These are phyloP conservation scores for Xestia rhomboidea DNA, from an alignment of 2,888 invertebrate genomes.

Conservation along the genomic window DNA sequence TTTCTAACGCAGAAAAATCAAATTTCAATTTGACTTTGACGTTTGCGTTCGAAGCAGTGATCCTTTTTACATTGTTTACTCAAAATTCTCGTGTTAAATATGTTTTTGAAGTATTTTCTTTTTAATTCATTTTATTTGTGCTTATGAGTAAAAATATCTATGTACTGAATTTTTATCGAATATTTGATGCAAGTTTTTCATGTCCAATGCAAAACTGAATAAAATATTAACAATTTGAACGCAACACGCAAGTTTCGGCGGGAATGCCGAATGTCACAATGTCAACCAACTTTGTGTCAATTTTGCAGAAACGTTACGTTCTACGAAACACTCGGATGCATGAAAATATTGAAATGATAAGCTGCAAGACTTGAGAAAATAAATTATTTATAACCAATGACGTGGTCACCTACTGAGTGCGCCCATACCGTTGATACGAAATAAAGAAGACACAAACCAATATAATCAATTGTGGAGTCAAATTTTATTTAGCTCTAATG, in stretches of 20 bases:
- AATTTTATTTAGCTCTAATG: not conserved
- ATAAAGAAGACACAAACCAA: too few relatives aligned
- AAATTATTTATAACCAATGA: not conserved
- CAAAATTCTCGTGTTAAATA: not conserved
- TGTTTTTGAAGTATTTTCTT: not conserved
- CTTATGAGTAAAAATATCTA: not conserved
- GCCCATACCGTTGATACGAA: not conserved
- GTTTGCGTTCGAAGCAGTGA: constrained; percentile 16
- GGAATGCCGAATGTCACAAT: constrained; percentile 37
- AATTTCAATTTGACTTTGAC: constrained; percentile 49
- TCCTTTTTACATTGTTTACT: not conserved
- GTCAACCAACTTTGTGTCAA: constrained; percentile 5
- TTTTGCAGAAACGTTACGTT: constrained; percentile 14
- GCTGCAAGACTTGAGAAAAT: not conserved
- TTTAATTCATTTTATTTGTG: too few relatives aligned
- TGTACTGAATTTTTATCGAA: not conserved
- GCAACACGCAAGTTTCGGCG: constrained; percentile 49
- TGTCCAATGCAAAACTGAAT: not conserved
- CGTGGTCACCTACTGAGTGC: not conserved
- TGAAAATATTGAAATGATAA: not conserved
- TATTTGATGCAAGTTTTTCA: not conserved
- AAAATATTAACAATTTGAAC: constrained; percentile 27
- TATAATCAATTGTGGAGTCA: not conserved
- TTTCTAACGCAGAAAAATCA: constrained; percentile 44
- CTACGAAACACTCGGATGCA: not conserved